A percentile compares a stretch with the other conserved stretches of the same genome.
Conservation (phyloP, 2,888 invertebrate genomes). For the Cephus nigrinus region DNA sequence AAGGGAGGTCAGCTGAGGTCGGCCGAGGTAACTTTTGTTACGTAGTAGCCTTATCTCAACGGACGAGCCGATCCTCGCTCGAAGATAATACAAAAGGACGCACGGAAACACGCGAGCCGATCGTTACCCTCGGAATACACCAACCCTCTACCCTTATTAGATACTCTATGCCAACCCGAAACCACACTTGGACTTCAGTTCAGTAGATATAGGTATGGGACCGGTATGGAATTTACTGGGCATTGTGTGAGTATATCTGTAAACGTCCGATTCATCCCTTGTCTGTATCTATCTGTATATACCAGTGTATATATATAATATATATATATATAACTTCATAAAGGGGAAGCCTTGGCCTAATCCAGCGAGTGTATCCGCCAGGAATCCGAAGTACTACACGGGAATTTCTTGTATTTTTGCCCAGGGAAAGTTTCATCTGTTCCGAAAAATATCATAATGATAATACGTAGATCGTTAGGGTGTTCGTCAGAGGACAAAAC, state of each 20-base stretch:
- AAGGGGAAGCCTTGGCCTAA: not conserved
- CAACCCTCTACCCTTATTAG: not conserved
- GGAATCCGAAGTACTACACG: not conserved
- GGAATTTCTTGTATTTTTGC: not conserved
- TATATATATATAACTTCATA: too few species aligned
- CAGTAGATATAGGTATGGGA: not conserved
- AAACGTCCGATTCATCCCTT: not conserved
- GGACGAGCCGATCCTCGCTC: constrained; percentile 15
- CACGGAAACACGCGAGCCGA: constrained; percentile 31
- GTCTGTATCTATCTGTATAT: too few species aligned
- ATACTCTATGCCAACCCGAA: not conserved
- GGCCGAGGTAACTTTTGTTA: not conserved
- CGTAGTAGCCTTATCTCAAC: not conserved
- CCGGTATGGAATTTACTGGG: not conserved
- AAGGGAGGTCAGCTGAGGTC: not conserved
- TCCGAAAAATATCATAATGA: not conserved
- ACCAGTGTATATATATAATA: too few species aligned
- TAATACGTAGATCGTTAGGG: not conserved
- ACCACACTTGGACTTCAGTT: not conserved
- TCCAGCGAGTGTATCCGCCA: not conserved
- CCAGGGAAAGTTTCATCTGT: not conserved
- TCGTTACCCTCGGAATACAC: constrained; percentile 32
- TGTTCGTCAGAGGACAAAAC: not conserved
- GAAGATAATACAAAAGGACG: constrained; percentile 25
- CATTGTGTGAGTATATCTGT: not conserved